Percentiles rank a stretch among this genome's conserved stretches.
These are phyloP conservation scores for Cyphomyrus plagiostoma DNA, from an alignment of 2,113 vertebrate species.

Conservation along the genomic window DNA sequence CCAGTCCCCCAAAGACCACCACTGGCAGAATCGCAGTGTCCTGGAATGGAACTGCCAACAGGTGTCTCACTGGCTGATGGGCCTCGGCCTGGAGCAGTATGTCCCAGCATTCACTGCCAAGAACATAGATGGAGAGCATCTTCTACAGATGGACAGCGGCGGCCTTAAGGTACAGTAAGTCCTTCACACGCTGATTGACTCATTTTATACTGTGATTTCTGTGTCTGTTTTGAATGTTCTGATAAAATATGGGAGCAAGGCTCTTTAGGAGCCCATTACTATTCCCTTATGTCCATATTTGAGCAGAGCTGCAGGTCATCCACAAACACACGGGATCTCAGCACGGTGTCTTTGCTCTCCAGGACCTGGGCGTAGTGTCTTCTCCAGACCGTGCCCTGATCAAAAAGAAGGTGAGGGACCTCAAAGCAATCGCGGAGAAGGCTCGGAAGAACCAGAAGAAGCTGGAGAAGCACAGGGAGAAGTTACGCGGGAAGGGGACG, in stretches of 20 bases:
- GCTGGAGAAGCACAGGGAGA: slow-evolving; percentile 80
- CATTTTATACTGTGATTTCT: neutral
- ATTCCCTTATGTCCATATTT: neutral
- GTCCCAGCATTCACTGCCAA: slow-evolving; percentile 86
- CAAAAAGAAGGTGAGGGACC: slow-evolving; percentile 92
- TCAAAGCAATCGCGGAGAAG: slow-evolving; percentile 81
- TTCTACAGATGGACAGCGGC: slow-evolving; percentile 79
- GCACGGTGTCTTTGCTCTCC: neutral
- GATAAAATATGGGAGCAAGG: neutral
- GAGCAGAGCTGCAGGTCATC: neutral
- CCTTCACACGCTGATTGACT: neutral
- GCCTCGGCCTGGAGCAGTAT: slow-evolving; percentile 81
- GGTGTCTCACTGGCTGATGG: slow-evolving; percentile 83
- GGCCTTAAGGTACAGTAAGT: slow-evolving; percentile 76
- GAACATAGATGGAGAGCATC: slow-evolving; percentile 79
- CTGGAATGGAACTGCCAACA: slow-evolving; percentile 85
- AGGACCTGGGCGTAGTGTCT: slow-evolving; percentile 80
- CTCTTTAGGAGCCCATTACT: neutral
- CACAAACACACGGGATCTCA: neutral
- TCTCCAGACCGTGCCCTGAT: slow-evolving; percentile 81
- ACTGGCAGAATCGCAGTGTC: slow-evolving; percentile 70
- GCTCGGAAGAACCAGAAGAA: slow-evolving; percentile 79
- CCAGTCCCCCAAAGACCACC: slow-evolving; percentile 73
- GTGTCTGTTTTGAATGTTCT: slow-evolving; percentile 11
- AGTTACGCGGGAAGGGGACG: slow-evolving; percentile 69